phyloP scores from a whole-genome alignment of 1,140 invertebrate genomes.

The Drosophila prosaltans region DNA sequence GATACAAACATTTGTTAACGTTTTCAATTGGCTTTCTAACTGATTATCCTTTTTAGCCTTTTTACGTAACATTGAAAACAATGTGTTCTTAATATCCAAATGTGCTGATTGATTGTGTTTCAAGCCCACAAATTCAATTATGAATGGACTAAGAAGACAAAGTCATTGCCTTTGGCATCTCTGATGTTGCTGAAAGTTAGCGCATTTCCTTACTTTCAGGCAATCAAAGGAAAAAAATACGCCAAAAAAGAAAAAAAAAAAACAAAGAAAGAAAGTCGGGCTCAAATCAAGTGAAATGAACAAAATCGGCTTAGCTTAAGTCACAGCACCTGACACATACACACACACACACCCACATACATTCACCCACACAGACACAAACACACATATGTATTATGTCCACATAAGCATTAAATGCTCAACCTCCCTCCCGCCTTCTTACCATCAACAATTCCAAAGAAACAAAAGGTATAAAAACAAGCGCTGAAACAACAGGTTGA shows the following conservation, averaged over 20 bases:
- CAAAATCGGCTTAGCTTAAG: constrained; percentile 20
- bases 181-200: neutral
- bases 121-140: neutral
- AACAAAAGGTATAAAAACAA: neutral
- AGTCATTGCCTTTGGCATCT: neutral
- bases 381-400: neutral
- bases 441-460: neutral
- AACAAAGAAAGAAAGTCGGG: constrained; percentile 4
- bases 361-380: neutral
- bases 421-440: neutral
- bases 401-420: neutral
- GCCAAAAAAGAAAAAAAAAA: neutral
- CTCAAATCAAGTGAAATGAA: constrained; percentile 21
- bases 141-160: neutral
- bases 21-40: no score
- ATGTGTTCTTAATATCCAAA: no score
- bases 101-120: neutral
- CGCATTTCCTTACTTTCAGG: neutral
- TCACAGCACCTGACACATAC: neutral
- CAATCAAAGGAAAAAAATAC: neutral
- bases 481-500: constrained; percentile 2
- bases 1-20: no score
- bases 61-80: no score
- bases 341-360: neutral
- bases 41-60: no score